Evolutionary conservation across 1,140 invertebrate genomes (phyloP).

Genomic region (Drosophila miranda): DNA sequence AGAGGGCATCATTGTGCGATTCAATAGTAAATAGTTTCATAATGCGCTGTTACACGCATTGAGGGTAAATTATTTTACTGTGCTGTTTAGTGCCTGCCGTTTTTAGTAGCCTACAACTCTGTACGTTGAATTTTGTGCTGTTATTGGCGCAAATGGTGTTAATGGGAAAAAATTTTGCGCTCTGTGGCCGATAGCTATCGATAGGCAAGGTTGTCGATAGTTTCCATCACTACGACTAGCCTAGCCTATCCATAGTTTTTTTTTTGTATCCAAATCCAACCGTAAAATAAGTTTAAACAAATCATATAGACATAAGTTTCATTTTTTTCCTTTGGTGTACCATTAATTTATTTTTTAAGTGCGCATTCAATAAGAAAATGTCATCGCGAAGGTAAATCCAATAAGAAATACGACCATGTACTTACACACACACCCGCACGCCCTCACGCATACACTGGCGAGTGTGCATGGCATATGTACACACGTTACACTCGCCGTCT

Average conservation of each 20-base stretch:
- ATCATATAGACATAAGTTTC: slow-evolving; percentile 72
- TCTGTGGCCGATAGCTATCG: background rate
- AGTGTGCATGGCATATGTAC: slow-evolving; percentile 32
- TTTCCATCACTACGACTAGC: slow-evolving; percentile 20
- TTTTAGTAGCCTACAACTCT: too few species aligned
- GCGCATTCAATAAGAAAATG: slow-evolving; percentile 77
- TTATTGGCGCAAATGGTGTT: too few species aligned
- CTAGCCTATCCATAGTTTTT: slow-evolving; percentile 53
- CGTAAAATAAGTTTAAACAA: slow-evolving; percentile 72
- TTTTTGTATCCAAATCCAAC: slow-evolving; percentile 71
- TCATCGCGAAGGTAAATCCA: slow-evolving; percentile 79
- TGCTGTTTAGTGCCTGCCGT: too few species aligned
- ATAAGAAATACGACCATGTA: slow-evolving; percentile 72
- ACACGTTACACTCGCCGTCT: slow-evolving; percentile 13
- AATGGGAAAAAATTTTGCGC: too few species aligned
- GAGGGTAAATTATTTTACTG: too few species aligned
- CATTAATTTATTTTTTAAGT: slow-evolving; percentile 78
- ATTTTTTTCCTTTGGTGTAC: slow-evolving; percentile 75
- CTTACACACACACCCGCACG: slow-evolving; percentile 32
- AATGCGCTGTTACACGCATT: too few species aligned
- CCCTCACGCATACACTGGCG: slow-evolving; percentile 16
- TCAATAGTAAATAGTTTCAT: too few species aligned
- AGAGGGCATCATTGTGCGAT: too few species aligned
- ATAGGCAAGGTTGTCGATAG: background rate
- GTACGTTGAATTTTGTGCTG: too few species aligned